Conservation (phyloP, 2,113 vertebrate species). For the Ardeotis arabs region DNA sequence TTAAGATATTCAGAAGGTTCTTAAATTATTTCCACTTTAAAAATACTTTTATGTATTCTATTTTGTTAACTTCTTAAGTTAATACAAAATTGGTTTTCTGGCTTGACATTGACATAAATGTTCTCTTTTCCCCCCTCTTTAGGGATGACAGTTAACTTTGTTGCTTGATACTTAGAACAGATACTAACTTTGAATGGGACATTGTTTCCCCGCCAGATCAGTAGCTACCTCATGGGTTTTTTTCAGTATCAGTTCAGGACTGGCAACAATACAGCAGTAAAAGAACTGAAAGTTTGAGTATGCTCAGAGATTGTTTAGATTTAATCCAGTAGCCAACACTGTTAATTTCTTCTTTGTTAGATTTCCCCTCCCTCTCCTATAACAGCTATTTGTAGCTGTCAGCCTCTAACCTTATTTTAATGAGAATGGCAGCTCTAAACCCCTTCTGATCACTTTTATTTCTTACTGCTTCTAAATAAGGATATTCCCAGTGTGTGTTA, state of each 20-base stretch:
- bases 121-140: background rate
- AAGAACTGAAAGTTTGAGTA: background rate
- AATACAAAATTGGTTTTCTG: conserved; percentile 57
- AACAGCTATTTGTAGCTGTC: background rate
- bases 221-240: conserved; percentile 59
- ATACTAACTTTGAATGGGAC: conserved; percentile 70
- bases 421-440: conserved; percentile 58
- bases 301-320: background rate
- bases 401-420: conserved; percentile 45
- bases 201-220: conserved; percentile 74
- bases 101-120: conserved; percentile 1
- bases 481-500: conserved; percentile 35
- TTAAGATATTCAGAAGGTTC: conserved; percentile 62
- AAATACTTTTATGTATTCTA: conserved; percentile 50
- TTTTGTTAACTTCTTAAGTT: conserved; percentile 47
- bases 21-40: conserved; percentile 56
- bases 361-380: background rate
- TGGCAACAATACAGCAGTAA: conserved; percentile 9
- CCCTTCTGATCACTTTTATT: conserved; percentile 53
- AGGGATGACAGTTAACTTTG: conserved; percentile 32
- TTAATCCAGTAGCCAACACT: background rate
- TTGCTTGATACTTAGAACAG: conserved; percentile 74
- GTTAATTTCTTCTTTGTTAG: conserved; percentile 2
- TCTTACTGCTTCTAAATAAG: conserved; percentile 38
- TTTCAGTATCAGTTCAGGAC: background rate